These are phyloP conservation scores for Operophtera brumata DNA, from an alignment of 2,888 invertebrate species.

Conservation along the genomic window DNA sequence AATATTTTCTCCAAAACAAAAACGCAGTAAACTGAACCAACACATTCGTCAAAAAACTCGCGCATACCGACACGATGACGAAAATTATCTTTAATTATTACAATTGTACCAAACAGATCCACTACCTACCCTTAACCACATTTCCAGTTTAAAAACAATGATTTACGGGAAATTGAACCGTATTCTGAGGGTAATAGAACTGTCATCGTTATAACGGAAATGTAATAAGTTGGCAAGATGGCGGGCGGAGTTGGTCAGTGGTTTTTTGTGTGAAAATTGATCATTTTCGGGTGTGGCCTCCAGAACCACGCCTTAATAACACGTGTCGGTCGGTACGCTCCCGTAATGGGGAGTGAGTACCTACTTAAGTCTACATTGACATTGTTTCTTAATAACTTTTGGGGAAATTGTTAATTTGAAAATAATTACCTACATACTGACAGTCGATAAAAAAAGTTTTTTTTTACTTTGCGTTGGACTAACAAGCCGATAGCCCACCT, in stretches of 20 bases:
- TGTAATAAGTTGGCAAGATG: slow-evolving; percentile 24
- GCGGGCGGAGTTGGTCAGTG: slow-evolving; percentile 24
- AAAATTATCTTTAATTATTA: slow-evolving; percentile 55
- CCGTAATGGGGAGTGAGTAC: slow-evolving; percentile 6
- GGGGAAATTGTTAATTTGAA: slow-evolving; percentile 12
- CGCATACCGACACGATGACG: slow-evolving; percentile 46
- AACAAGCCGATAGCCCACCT: too few species aligned
- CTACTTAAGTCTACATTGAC: not conserved
- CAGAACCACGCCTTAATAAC: slow-evolving; percentile 28
- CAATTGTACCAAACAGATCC: slow-evolving; percentile 30
- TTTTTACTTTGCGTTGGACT: too few species aligned
- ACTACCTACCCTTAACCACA: slow-evolving; percentile 1
- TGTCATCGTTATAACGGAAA: slow-evolving; percentile 23
- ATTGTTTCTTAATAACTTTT: slow-evolving; percentile 21
- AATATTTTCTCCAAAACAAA: slow-evolving; percentile 40
- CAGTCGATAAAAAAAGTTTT: too few species aligned
- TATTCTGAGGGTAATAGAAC: slow-evolving; percentile 26
- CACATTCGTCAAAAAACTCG: slow-evolving; percentile 46
- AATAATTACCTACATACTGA: slow-evolving; percentile 14
- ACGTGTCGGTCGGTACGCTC: slow-evolving; percentile 4
- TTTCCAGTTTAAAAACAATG: slow-evolving; percentile 15
- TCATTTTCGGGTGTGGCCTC: slow-evolving; percentile 30
- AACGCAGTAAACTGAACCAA: slow-evolving; percentile 38
- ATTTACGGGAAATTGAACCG: slow-evolving; percentile 19
- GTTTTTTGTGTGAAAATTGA: slow-evolving; percentile 34